Base-by-base conservation (phyloP, 2,888 invertebrate genomes). In the Congeria kusceri region DNA sequence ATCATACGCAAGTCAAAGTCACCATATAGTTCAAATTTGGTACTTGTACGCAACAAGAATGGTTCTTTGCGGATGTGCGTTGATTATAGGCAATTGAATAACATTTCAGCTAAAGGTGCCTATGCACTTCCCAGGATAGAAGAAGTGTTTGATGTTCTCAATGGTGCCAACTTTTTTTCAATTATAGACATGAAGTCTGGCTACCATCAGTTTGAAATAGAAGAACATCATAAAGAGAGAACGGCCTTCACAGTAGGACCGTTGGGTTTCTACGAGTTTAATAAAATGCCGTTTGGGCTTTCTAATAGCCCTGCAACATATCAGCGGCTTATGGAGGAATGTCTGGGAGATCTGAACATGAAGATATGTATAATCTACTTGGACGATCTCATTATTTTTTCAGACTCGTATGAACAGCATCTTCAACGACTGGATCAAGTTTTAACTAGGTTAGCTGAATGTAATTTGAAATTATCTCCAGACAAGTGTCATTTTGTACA, bases 361-460 rank as follows among this genome's bases (percentile, higher is more conserved):
- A 69, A 72, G n/a, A 71, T 74, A 11, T 79, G 80, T 61, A 29
- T 80, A 3, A 72, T 83, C 0, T 85, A 80, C 47, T 27, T 87
- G 7, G 83, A 84, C 64, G 85, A 87, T 58, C n/a, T 86, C 18
- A 81, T 86, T 4, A 74, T 84, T 32, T 84, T 75, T 44, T 67
- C 66, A 18, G 20, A 49, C 49, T 9, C 49, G 5, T 49, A 49
- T 20, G n/a, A n/a, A 66, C 46, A 3, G 58, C 67, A 13, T 73
- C 67, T 46, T 20, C n/a, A 49, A 18, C 49, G 74, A 78, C 25
- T 67, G 80, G 62, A 78, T 80, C 57, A 27, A 79, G 32, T 61
- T 27, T 32, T 61, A n/a, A 61, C 61, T 3, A 13, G 61, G 29
- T 32, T 61, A 18, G 18, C 20, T 7, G 53, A 53, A 53, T 53